Evolutionary conservation across 2,797 vertebrate genomes (phyloP).

Genomic region (Eulemur mongoz): DNA sequence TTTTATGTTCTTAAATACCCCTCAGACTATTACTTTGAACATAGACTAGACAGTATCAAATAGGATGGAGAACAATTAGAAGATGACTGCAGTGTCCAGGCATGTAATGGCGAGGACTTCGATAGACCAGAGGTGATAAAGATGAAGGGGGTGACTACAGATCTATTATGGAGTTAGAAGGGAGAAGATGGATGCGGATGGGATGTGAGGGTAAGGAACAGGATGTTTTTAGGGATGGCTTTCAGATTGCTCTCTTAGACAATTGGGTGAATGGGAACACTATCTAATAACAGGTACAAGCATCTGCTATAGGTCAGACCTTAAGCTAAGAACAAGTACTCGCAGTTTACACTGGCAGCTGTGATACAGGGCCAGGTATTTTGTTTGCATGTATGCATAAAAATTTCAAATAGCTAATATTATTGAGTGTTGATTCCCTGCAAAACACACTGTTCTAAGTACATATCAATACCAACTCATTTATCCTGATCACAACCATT

Average conservation of each 20-base stretch:
- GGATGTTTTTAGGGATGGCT: not conserved
- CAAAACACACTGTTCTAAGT: not conserved
- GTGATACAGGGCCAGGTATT: not conserved
- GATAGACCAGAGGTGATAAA: not conserved
- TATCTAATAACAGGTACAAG: not conserved
- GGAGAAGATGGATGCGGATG: not conserved
- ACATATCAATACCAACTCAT: not conserved
- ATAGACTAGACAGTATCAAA: not conserved
- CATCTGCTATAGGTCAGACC: not conserved
- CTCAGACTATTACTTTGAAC: not conserved
- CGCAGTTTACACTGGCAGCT: not conserved
- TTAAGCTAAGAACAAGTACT: not conserved
- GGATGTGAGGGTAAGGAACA: accelerated
- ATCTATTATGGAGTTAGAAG: accelerated
- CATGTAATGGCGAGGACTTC: not conserved
- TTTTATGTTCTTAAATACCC: not conserved
- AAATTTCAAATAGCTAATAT: not conserved
- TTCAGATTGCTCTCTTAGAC: not conserved
- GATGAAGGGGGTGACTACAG: not conserved
- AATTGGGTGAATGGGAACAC: not conserved
- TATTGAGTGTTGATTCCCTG: not conserved
- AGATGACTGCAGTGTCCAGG: too few relatives aligned
- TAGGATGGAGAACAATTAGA: not conserved
- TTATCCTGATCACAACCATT: not conserved
- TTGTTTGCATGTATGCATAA: not conserved